Conservation (phyloP, 1,140 invertebrate species). For the Lordiphosa collinella region DNA sequence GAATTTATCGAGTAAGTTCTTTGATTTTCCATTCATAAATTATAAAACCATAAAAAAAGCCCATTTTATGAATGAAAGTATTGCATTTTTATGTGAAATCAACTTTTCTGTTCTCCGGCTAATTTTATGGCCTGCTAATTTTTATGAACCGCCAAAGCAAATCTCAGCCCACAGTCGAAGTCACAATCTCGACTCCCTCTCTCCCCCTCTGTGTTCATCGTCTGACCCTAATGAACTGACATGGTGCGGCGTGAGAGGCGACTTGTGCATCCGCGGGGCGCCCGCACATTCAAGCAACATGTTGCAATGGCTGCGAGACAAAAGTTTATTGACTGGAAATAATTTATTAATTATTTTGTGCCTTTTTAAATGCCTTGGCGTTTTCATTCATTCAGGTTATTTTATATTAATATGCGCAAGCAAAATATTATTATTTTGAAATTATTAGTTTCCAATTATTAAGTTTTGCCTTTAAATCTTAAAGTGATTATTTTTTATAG, state of each 20-base stretch:
- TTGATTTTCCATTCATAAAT: conserved; percentile 14
- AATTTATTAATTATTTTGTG: conserved; percentile 70
- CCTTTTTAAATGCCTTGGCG: conserved; percentile 25
- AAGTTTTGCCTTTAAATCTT: conserved; percentile 22
- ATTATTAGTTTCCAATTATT: conserved; percentile 58
- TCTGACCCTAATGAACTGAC: conserved; percentile 72
- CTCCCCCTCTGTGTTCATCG: conserved; percentile 1
- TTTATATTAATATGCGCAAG: conserved; percentile 2
- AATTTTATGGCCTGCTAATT: conserved; percentile 68
- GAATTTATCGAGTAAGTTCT: conserved; percentile 5
- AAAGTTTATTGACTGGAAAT: conserved; percentile 73
- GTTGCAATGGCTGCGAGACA: conserved; percentile 44
- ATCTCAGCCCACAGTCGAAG: conserved; percentile 22
- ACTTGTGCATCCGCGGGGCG: conserved; percentile 61
- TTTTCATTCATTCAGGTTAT: conserved; percentile 16
- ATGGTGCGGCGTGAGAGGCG: conserved; percentile 36
- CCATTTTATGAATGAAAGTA: conserved; percentile 54
- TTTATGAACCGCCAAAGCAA: conserved; percentile 63
- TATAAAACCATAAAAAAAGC: conserved; percentile 26
- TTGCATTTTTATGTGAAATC: conserved; percentile 60
- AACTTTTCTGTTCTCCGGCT: conserved; percentile 17
- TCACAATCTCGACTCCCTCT: neutral
- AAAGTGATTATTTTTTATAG: conserved; percentile 24
- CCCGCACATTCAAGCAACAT: conserved; percentile 26
- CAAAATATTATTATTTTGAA: conserved; percentile 4